A percentile compares a stretch with the other conserved stretches of the same genome.
Evolutionary conservation across 2,113 vertebrate genomes (phyloP).

Genomic region (Gracilinanus agilis): DNA sequence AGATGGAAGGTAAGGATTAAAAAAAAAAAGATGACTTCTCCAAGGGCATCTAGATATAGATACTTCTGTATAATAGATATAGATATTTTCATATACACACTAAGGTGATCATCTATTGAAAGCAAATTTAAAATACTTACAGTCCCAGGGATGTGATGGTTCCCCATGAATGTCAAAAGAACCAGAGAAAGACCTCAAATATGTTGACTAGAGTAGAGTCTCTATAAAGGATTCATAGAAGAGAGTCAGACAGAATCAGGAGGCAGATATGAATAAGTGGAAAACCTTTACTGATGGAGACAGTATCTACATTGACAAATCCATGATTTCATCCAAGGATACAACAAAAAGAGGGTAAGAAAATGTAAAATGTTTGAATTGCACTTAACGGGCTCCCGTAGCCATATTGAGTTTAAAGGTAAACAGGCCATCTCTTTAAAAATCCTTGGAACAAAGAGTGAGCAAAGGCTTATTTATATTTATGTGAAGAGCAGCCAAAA

Average conservation of each 20-base stretch:
- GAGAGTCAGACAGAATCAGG: neutral
- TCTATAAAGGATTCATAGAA: neutral
- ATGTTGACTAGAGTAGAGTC: neutral
- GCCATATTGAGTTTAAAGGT: neutral
- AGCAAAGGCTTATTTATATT: neutral
- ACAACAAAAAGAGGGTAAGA: neutral
- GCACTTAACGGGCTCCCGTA: neutral
- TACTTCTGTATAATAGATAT: neutral
- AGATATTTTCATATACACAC: neutral
- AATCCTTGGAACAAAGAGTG: neutral
- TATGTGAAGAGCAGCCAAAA: constrained; percentile 15
- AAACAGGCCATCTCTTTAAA: neutral
- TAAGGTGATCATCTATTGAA: neutral
- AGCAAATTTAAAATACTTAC: neutral
- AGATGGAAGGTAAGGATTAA: no score
- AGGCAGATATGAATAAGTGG: neutral
- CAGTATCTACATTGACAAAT: fast-evolving
- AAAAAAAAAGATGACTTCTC: neutral
- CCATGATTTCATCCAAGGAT: neutral
- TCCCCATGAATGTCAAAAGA: neutral
- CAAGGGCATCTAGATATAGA: neutral
- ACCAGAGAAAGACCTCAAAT: neutral
- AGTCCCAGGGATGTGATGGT: neutral
- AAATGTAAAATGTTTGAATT: neutral
- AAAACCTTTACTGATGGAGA: neutral